Base-by-base conservation (phyloP, 2,113 vertebrate genomes). In the Enhydra lutris region DNA sequence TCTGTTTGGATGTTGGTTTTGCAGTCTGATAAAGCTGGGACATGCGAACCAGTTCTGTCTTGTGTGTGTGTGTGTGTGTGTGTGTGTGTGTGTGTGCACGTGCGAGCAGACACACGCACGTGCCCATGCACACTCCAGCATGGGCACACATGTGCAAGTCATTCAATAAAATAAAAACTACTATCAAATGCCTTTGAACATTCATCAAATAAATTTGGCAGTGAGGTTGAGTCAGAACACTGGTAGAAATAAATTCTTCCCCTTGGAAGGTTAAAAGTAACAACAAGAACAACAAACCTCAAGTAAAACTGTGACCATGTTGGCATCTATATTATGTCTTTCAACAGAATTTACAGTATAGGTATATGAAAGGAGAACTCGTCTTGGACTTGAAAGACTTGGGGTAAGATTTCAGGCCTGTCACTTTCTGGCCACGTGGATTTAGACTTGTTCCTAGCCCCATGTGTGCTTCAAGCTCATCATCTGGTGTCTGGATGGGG, bases 1-100 rank as follows among this genome's bases (percentile, higher is more conserved):
- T 94, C 95, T 74, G 81, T 88, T 89, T 63, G 59, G 73, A 80
- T 76, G 80, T 74, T 39, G 42, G 73, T 20, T 92, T 82, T 95
- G 23, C 86, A 45, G 50, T 74, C 65, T 79, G 73, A 87, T 69
- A 55, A 59, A 42, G 59, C 39, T 42, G 26, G 45, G 50, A 78
- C 31, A 92, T 13, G 12, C 8, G 29, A 18, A 29, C 57, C 29
- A 39, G 12, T 86, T 94, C 71, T 65, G 15, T 55, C 24, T 13
- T 29, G 11, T 31, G 39, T 14, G 26, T 42, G 59, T 80, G 42
- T 13, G 14, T n/a, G n/a, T n/a, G n/a, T n/a, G 29, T 23, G 34
- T 36, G 61, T 23, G 57, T 17, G 17, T 69, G 89, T 55, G 20
- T 10, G 5, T 52, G 21, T 11, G 24, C 47, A 14, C 3, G 3